A percentile compares a stretch with the other conserved stretches of the same genome.
phyloP scores from a whole-genome alignment of 2,888 invertebrate genomes.

The Philopedon plagiatum region DNA sequence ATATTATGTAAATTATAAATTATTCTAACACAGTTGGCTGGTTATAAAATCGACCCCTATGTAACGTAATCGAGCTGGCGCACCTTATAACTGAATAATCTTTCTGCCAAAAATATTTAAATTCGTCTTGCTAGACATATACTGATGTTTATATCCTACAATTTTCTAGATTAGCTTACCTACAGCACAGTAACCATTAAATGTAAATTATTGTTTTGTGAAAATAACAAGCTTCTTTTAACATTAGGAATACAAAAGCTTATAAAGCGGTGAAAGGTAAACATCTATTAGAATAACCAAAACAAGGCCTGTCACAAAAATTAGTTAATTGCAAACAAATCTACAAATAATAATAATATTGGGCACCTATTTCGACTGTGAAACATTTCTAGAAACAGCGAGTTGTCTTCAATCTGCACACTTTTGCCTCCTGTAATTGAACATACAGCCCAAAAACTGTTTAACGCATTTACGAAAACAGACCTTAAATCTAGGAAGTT shows the following conservation, averaged over 20 bases:
- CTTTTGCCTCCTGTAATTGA: not conserved
- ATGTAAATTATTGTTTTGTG: too few relatives aligned
- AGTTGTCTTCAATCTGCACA: constrained; percentile 2
- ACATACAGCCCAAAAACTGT: not conserved
- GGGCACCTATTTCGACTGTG: constrained; percentile 51
- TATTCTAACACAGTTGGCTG: too few relatives aligned
- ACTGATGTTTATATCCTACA: not conserved
- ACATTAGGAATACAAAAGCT: not conserved
- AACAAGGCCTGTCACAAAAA: not conserved
- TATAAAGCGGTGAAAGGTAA: too few relatives aligned
- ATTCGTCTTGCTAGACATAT: too few relatives aligned
- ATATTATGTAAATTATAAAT: too few relatives aligned
- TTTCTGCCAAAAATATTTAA: too few relatives aligned
- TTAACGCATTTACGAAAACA: not conserved
- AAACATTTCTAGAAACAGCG: constrained; percentile 27
- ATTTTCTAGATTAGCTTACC: not conserved
- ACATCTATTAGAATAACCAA: not conserved
- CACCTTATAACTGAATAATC: too few relatives aligned
- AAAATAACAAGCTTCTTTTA: too few relatives aligned
- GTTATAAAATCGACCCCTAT: too few relatives aligned
- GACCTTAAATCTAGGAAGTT: not conserved
- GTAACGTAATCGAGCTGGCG: too few relatives aligned
- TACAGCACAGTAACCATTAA: too few relatives aligned
- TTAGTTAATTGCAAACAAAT: not conserved
- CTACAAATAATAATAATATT: constrained; percentile 17